Percentiles rank a stretch among this genome's conserved stretches.
phyloP scores from a whole-genome alignment of 1,140 invertebrate species.

The Drosophila suzukii region DNA sequence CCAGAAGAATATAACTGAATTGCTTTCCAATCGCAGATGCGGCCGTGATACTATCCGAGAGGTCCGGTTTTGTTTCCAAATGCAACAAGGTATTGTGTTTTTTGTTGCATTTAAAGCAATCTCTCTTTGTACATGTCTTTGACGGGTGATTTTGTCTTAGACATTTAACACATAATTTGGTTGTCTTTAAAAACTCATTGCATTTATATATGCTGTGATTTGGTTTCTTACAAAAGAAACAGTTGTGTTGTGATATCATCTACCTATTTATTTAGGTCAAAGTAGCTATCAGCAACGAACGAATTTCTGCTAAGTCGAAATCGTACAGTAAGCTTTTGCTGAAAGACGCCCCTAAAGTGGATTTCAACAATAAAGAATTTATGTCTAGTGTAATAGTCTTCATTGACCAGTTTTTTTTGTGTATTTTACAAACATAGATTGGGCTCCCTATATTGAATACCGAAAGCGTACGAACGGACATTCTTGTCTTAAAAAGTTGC shows the following conservation, averaged over 20 bases:
- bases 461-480: too few relatives aligned
- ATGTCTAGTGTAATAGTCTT: too few relatives aligned
- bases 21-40: constrained; percentile 1
- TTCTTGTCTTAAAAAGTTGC: too few relatives aligned
- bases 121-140: background rate
- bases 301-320: too few relatives aligned
- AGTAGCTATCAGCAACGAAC: too few relatives aligned
- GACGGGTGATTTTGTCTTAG: background rate
- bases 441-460: too few relatives aligned
- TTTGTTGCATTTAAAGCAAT: constrained; percentile 1
- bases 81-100: background rate
- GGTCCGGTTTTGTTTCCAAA: background rate
- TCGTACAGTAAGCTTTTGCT: too few relatives aligned
- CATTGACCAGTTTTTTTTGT: too few relatives aligned
- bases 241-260: background rate
- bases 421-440: too few relatives aligned
- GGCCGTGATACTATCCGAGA: background rate
- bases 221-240: background rate
- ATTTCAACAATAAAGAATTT: too few relatives aligned
- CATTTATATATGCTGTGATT: constrained; percentile 4
- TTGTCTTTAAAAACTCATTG: background rate
- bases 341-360: too few relatives aligned
- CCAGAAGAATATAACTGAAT: background rate
- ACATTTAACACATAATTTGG: constrained; percentile 1
- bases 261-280: too few relatives aligned